Base-by-base conservation (phyloP, 92 coral and sea anemone species). In the Umimayanthus chanpuru region DNA sequence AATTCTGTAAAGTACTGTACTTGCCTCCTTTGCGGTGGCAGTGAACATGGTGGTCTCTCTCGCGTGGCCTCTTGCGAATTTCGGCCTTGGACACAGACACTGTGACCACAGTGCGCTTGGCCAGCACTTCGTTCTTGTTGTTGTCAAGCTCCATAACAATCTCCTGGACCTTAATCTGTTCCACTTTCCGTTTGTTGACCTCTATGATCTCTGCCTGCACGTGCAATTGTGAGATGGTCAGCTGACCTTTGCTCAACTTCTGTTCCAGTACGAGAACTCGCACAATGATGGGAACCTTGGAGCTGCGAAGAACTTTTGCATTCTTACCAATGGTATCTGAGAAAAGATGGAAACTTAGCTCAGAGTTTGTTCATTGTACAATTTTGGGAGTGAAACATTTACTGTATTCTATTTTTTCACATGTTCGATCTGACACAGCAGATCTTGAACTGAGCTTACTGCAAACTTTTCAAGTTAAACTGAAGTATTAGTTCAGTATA, bases 81-180 rank as follows among this genome's bases (percentile, higher is more conserved):
- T 93, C 93, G 5, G 96, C 89, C n/a, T 92, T 85, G 2, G 88
- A 67, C 88, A 94, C 67, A 39, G 80, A 89, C 73, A 95, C 72
- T 36, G 70, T 40, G 14, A 95, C 81, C 30, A 88, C 79, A 61
- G 71, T 87, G 28, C 98, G 98, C 86, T 90, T 91, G 65, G 84
- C 90, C 66, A 92, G 82, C 16, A 94, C 32, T 76, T 95, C 98
- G 21, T 95, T 90, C 79, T 93, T 91, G 92, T 88, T 80, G 40
- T 87, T 79, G 82, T 95, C 94, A 85, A 96, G 93, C 89, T 88
- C 90, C 87, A 96, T 90, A 71, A 94, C 88, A 76, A 96, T 44
- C 90, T 93, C 91, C 25, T 87, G 92, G 58, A 96, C 93, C 65
- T 93, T 89, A 55, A 95, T 90, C 85, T 96, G 98, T 26, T 85